Conservation (phyloP, 2,113 vertebrate genomes). For the Potamarius usumacintae region DNA sequence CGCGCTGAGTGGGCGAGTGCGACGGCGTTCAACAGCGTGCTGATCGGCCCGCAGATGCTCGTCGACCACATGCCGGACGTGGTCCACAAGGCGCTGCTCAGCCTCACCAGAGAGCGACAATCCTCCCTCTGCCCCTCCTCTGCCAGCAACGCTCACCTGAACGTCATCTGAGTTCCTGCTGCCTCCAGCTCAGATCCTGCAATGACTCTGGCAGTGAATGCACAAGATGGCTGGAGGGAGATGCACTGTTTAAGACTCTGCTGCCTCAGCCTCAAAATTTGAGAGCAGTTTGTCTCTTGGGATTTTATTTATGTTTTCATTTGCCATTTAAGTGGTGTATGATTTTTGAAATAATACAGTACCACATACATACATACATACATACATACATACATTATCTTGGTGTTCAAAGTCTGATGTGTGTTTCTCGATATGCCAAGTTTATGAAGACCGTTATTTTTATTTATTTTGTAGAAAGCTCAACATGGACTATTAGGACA, state of each 20-base stretch:
- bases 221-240: background rate
- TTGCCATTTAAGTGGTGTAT: constrained; percentile 1
- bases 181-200: constrained; percentile 4
- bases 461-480: constrained; percentile 4
- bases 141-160: constrained; percentile 63
- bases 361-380: background rate
- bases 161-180: constrained; percentile 61
- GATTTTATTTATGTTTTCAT: constrained; percentile 41
- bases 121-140: constrained; percentile 77
- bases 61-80: constrained; percentile 90
- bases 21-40: constrained; percentile 80
- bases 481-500: background rate
- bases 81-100: constrained; percentile 79
- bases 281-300: constrained; percentile 50
- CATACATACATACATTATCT: background rate
- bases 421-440: constrained; percentile 27
- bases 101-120: constrained; percentile 70
- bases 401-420: background rate
- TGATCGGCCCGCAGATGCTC: constrained; percentile 94
- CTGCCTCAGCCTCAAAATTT: constrained; percentile 17
- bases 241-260: background rate
- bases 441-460: background rate
- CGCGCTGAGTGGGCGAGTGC: constrained; percentile 81
- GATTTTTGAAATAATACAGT: constrained; percentile 23
- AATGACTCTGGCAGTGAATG: constrained; percentile 18